Evolutionary conservation across 2,797 vertebrate genomes (phyloP).

Genomic region (Pangasius macronema): DNA sequence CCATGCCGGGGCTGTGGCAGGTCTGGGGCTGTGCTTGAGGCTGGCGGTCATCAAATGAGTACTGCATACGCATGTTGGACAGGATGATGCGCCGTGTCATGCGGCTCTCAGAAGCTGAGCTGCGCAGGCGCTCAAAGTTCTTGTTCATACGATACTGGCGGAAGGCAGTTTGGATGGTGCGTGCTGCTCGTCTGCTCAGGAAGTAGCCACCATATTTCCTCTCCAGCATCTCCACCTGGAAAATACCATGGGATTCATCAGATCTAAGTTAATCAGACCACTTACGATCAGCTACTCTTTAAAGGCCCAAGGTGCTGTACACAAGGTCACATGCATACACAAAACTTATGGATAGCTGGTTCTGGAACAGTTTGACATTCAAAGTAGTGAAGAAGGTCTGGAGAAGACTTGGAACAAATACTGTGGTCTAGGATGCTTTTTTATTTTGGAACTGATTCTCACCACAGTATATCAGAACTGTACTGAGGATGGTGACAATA

Average conservation of each 20-base stretch:
- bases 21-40: slow-evolving; percentile 48
- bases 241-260: background rate
- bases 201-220: slow-evolving; percentile 93
- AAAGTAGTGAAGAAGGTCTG: background rate
- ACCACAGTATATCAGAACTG: background rate
- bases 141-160: slow-evolving; percentile 95
- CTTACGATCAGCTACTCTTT: background rate
- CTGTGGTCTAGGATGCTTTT: background rate
- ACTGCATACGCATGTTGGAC: slow-evolving; percentile 90
- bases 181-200: slow-evolving; percentile 86
- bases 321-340: background rate
- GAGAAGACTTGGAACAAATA: background rate
- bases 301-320: background rate
- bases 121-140: slow-evolving; percentile 91
- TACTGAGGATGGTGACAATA: background rate
- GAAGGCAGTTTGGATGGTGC: slow-evolving; percentile 92
- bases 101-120: slow-evolving; percentile 88
- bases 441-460: background rate
- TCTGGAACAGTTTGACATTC: background rate
- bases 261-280: background rate
- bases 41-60: slow-evolving; percentile 87
- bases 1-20: slow-evolving; percentile 52
- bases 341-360: background rate
- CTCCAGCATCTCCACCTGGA: slow-evolving; percentile 94
- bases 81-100: slow-evolving; percentile 91